phyloP scores from a whole-genome alignment of 35 echinoderm and acorn worm species.

The Heliocidaris erythrogramma region DNA sequence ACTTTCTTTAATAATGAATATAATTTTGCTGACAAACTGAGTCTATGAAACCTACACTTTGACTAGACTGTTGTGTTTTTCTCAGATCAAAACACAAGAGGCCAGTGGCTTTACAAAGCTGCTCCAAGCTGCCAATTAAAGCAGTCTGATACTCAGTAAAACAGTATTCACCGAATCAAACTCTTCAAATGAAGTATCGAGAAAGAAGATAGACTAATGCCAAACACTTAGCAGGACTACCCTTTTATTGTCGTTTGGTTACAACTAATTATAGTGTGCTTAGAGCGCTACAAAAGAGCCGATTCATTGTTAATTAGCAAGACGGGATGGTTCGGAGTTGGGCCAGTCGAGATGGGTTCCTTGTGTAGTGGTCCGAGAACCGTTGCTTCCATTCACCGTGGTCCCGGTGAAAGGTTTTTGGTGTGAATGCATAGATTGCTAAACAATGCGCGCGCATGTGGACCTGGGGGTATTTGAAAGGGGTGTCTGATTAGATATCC shows the following conservation, averaged over 20 bases:
- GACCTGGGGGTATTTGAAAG: not conserved
- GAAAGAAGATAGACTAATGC: conserved; percentile 25
- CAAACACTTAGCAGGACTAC: conserved; percentile 30
- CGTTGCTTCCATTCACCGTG: conserved; percentile 19
- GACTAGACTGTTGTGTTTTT: not conserved
- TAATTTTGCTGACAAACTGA: not conserved
- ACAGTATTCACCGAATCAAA: conserved; percentile 6
- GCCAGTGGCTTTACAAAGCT: not conserved
- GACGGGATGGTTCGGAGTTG: not conserved
- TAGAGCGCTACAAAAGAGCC: conserved; percentile 8
- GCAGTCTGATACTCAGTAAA: conserved; percentile 11
- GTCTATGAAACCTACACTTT: not conserved
- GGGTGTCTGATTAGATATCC: conserved; percentile 25
- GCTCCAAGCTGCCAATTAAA: conserved; percentile 32
- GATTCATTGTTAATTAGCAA: conserved; percentile 39
- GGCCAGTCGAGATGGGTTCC: not conserved
- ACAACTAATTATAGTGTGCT: conserved; percentile 52
- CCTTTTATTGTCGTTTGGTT: conserved; percentile 47
- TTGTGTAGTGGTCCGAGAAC: not conserved
- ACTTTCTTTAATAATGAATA: too few relatives aligned
- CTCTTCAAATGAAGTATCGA: not conserved
- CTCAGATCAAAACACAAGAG: not conserved
- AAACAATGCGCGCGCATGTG: conserved; percentile 40
- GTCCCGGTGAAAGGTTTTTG: not conserved
- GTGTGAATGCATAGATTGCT: not conserved